phyloP scores from a whole-genome alignment of 2,113 vertebrate genomes.

The Mesembrinibis cayennensis region DNA sequence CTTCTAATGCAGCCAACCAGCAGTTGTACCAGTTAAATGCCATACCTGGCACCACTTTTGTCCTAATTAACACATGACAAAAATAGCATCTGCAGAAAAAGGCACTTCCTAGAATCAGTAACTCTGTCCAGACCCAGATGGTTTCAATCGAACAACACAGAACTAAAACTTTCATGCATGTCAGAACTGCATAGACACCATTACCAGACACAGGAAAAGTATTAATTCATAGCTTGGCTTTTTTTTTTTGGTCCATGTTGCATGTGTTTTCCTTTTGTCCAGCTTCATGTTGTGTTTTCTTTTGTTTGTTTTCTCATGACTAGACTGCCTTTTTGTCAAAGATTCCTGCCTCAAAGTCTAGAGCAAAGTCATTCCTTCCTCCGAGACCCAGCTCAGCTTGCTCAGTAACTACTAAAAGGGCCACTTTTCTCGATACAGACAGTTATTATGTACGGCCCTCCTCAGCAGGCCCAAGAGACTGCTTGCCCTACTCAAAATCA shows the following conservation, averaged over 20 bases:
- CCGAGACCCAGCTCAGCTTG: conserved; percentile 81
- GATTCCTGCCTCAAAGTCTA: conserved; percentile 87
- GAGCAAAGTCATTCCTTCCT: conserved; percentile 74
- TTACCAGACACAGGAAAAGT: not conserved
- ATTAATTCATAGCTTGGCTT: not conserved
- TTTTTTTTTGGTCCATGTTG: conserved; percentile 7
- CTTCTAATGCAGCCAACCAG: not conserved
- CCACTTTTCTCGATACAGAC: conserved; percentile 76
- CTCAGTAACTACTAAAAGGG: conserved; percentile 76
- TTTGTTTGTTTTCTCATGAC: conserved; percentile 78
- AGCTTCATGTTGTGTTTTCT: conserved; percentile 69
- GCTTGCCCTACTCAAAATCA: conserved; percentile 74
- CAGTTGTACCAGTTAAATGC: not conserved
- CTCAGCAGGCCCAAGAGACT: conserved; percentile 75
- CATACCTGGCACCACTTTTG: not conserved
- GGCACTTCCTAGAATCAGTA: not conserved
- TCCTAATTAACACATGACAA: not conserved
- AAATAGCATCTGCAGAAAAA: not conserved
- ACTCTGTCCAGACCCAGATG: not conserved
- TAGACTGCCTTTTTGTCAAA: conserved; percentile 88
- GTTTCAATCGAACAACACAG: not conserved
- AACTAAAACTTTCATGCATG: not conserved
- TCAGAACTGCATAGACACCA: not conserved
- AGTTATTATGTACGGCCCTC: conserved; percentile 76
- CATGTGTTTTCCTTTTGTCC: conserved; percentile 67